phyloP scores from a whole-genome alignment of 2,113 vertebrate species.

The Hemiprocne comata region DNA sequence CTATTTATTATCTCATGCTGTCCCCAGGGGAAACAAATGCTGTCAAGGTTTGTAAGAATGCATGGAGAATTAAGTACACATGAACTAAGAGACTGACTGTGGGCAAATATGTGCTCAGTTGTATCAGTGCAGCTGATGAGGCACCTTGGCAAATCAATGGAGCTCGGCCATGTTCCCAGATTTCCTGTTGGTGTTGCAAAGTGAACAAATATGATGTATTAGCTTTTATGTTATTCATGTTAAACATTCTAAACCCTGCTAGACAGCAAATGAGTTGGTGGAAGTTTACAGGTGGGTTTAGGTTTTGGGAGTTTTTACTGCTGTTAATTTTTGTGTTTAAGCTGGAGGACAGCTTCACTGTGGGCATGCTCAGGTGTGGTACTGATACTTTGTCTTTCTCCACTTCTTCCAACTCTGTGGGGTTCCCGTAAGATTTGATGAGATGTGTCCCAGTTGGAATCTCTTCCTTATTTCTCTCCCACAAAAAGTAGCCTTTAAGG shows the following conservation, averaged over 20 bases:
- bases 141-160: neutral
- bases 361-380: neutral
- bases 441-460: neutral
- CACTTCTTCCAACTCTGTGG: neutral
- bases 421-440: neutral
- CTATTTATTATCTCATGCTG: neutral
- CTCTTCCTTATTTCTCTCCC: neutral
- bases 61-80: neutral
- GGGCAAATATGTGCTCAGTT: neutral
- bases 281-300: neutral
- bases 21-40: neutral
- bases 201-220: neutral
- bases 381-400: neutral
- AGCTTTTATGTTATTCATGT: neutral
- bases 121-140: neutral
- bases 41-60: neutral
- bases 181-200: neutral
- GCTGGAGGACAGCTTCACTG: neutral
- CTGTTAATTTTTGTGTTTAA: neutral
- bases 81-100: neutral
- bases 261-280: neutral
- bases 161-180: neutral
- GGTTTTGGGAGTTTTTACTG: neutral
- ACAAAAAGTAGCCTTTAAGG: neutral
- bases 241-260: neutral